Percentiles rank a stretch among this genome's conserved stretches.
These are phyloP conservation scores for Macrosteles quadrilineatus DNA, from an alignment of 1,140 invertebrate genomes.

Conservation along the genomic window DNA sequence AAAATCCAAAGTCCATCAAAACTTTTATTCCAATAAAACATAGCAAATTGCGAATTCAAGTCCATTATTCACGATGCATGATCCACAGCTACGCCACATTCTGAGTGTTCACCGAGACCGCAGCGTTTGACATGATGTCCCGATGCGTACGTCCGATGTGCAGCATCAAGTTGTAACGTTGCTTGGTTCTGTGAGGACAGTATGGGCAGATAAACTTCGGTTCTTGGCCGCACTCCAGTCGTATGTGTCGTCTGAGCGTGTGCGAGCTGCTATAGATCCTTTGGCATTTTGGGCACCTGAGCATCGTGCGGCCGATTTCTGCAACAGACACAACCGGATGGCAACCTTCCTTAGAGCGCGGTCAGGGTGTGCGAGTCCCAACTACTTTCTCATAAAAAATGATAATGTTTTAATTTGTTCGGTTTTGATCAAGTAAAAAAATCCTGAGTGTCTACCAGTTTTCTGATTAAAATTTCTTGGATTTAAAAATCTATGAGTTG, in stretches of 20 bases:
- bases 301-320: neutral
- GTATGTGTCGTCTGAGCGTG: conserved; percentile 56
- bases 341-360: neutral
- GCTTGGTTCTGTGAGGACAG: conserved; percentile 39
- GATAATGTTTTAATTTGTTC: too few species aligned
- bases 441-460: too few species aligned
- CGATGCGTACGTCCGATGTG: conserved; percentile 37
- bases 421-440: too few species aligned
- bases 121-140: neutral
- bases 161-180: conserved; percentile 41
- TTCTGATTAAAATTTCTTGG: too few species aligned
- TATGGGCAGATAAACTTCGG: conserved; percentile 54
- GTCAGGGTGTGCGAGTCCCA: neutral
- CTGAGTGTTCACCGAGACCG: too few species aligned
- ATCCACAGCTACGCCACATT: too few species aligned
- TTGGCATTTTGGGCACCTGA: conserved; percentile 54
- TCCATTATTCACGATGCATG: too few species aligned
- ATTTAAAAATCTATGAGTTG: too few species aligned
- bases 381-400: neutral
- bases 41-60: too few species aligned
- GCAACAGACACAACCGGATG: neutral
- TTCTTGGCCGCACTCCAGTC: conserved; percentile 56
- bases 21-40: too few species aligned
- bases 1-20: too few species aligned
- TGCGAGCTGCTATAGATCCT: conserved; percentile 56